Evolutionary conservation across 2,113 vertebrate genomes (phyloP), one percentile per base, ranked within the genome.

Genomic region (Ciconia stormi): DNA sequence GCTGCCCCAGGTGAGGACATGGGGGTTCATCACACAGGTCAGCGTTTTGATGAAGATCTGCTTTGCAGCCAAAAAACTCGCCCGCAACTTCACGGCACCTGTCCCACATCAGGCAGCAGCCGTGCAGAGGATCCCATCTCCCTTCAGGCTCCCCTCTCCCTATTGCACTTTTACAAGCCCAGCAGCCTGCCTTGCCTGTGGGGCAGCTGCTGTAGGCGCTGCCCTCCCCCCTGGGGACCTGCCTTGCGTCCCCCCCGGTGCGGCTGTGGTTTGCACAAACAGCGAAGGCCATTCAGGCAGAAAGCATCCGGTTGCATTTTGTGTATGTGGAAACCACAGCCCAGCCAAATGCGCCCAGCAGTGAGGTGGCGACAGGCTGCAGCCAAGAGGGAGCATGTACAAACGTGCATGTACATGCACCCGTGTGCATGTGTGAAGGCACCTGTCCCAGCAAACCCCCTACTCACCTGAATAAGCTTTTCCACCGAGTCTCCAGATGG

Each of bases 401-500:
- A 32, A 29, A 47, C 65, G 27, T 14, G 42, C 47, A 16, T 8
- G 22, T 19, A 30, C 20, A 5, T 25, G n/a, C 23, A n/a, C 2
- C 2, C 0, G 3, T 34, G 46, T 44, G 17, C 11, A 6, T 1
- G 11, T 0, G 0, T 15, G 69, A 69, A 38, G 38, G 59, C 23
- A 67, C 59, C 42, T 10, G 7, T 21, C 34, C 44, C 83, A 69
- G 49, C 27, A 82, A 66, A 55, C 15, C 62, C 38, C 34, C 0
- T 12, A 25, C 98, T 90, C 94, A 99, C 99, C 97, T 99, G 99
- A 70, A 99, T 97, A 59, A 99, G 96, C 52, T 97, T 98, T 93
- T 98, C 97, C 67, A 98, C 95, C 0, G 96, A 97, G 72, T 96
- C 95, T 50, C 94, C 96, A 4, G 96, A 93, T 1, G 85, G 86